A percentile compares a stretch with the other conserved stretches of the same genome.
Evolutionary conservation across 2,888 invertebrate genomes (phyloP).

Genomic region (Ichneumon xanthorius): DNA sequence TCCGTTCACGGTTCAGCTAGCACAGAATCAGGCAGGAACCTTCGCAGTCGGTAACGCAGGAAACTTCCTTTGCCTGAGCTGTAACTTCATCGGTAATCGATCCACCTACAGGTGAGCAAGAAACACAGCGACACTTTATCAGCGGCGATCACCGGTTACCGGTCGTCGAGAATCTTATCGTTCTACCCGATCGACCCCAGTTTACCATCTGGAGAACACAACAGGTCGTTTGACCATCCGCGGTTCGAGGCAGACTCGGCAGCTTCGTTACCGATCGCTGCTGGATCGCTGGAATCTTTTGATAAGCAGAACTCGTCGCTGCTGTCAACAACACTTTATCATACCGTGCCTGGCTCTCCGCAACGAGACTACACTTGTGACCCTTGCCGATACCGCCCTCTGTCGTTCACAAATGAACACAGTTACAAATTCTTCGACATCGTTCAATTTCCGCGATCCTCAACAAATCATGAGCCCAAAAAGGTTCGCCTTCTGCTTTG

Average conservation of each 20-base stretch:
- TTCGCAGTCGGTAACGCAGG: slow-evolving; percentile 42
- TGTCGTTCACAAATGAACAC: background rate
- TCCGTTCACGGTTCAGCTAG: background rate
- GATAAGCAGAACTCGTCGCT: background rate
- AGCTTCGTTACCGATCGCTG: slow-evolving; percentile 47
- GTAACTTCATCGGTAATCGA: slow-evolving; percentile 34
- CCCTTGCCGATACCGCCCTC: background rate
- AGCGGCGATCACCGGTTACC: slow-evolving; percentile 5
- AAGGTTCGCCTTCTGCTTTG: background rate
- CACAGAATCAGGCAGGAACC: background rate
- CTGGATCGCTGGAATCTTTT: background rate
- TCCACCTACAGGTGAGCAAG: slow-evolving; percentile 2
- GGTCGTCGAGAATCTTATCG: slow-evolving; percentile 8
- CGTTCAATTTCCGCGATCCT: background rate
- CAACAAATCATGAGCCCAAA: background rate
- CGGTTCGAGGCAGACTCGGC: background rate
- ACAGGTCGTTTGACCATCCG: slow-evolving; percentile 8
- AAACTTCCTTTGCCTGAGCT: background rate
- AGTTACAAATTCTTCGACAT: background rate
- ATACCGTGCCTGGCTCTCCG: background rate
- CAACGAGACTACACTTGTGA: background rate
- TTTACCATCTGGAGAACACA: slow-evolving; percentile 14
- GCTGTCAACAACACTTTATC: background rate
- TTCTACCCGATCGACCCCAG: slow-evolving; percentile 23
- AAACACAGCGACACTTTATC: slow-evolving; percentile 10